Evolutionary conservation across 2,113 vertebrate species (phyloP), one percentile per base, ranked within the genome.

Genomic region (Corvus cornix): DNA sequence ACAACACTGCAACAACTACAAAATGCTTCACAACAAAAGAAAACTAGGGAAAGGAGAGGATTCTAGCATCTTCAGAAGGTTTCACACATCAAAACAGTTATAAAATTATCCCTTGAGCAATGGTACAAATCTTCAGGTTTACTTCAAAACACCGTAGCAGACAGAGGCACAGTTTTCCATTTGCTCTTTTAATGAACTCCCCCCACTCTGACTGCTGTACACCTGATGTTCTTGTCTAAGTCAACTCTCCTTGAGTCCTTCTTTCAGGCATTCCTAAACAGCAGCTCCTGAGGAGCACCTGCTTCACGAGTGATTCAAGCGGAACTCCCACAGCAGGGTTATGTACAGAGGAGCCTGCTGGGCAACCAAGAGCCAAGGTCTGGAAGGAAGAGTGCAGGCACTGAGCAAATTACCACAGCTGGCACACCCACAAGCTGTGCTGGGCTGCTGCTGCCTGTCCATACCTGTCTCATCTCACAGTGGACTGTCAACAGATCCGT

Each of bases 181-280:
- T 84, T 80, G 81, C 79, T 92, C 55, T 90, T 90, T 93, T 92
- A 96, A 90, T 84, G 83, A 87, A 52, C 43, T 77, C 37, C 21
- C 66, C 76, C 28, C 24, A 22, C 39, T 77, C 41, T 52, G 51
- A 80, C 55, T 84, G 64, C 58, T 21, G 58, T 49, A 72, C 21
- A 70, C 18, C 51, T 33, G 21, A 66, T 16, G 24, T 2, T 77
- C 48, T n/a, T 56, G 39, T 44, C 55, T 12, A 70, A 87, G 24
- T 62, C 66, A 74, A 37, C n/a, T 56, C 37, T 55, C 27, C 48
- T 15, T 2, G 37, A 62, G n/a, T 64, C 72, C 39, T 68, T 78
- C 88, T 21, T 55, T 13, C 35, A 78, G 23, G 66, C 22, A 52
- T 26, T 72, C 51, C 76, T 62, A 4, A 64, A 52, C 1, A 1